Conservation (phyloP, 2,113 vertebrate genomes). For the Antechinus flavipes region DNA sequence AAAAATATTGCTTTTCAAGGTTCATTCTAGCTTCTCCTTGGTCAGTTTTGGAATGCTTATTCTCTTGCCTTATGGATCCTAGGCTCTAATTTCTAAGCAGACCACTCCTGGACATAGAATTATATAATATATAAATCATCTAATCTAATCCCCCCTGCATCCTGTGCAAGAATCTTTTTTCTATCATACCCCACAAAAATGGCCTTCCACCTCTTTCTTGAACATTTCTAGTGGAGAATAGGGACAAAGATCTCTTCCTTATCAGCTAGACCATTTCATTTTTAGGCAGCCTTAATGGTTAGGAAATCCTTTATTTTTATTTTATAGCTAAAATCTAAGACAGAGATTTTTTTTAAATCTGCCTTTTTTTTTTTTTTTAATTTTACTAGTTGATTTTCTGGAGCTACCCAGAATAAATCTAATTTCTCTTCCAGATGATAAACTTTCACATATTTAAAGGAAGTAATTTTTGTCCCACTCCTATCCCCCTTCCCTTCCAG, state of each 20-base stretch:
- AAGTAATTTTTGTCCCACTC: neutral
- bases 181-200: neutral
- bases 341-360: neutral
- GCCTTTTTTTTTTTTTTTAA: neutral
- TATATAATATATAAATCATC: neutral
- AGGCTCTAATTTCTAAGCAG: neutral
- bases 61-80: neutral
- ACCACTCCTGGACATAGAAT: neutral
- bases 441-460: neutral
- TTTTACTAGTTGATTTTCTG: neutral
- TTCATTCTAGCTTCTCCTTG: neutral
- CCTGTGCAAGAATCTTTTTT: neutral
- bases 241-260: neutral
- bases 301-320: neutral
- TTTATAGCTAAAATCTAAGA: slow-evolving; percentile 25
- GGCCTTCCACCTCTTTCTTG: neutral
- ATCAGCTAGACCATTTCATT: slow-evolving; percentile 5
- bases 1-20: neutral
- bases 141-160: neutral
- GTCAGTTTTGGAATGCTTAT: neutral
- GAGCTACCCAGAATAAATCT: slow-evolving; percentile 24
- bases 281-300: neutral
- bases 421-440: neutral
- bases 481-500: neutral
- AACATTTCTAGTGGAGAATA: neutral